These are phyloP conservation scores for Pitta sordida DNA, from an alignment of 2,113 vertebrate genomes.

Conservation along the genomic window DNA sequence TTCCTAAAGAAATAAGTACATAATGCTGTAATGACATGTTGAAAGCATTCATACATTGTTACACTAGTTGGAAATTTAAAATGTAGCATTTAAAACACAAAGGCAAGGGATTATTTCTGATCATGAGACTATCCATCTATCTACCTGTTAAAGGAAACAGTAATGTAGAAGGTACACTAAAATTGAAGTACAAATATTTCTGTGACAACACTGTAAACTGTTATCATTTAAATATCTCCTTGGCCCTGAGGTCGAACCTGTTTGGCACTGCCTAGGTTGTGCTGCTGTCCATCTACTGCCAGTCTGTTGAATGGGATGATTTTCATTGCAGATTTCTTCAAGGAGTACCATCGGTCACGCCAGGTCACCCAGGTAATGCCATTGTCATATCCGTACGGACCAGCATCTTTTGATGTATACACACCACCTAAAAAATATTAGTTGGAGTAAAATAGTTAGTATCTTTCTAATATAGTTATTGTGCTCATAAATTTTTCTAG, in stretches of 20 bases:
- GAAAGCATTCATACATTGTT: background rate
- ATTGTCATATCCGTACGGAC: slow-evolving; percentile 80
- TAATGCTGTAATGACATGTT: background rate
- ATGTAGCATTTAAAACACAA: background rate
- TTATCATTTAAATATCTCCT: slow-evolving; percentile 31
- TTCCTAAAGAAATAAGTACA: background rate
- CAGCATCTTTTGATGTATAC: slow-evolving; percentile 77
- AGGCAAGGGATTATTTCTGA: background rate
- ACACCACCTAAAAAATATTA: slow-evolving; percentile 76
- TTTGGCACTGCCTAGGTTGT: slow-evolving; percentile 63
- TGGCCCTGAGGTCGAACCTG: slow-evolving; percentile 57
- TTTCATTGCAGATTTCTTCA: slow-evolving; percentile 95
- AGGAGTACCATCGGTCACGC: slow-evolving; percentile 90
- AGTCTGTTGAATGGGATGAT: slow-evolving; percentile 87
- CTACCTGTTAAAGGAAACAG: background rate
- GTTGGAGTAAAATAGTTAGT: background rate
- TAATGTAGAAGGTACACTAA: background rate
- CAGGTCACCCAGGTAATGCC: slow-evolving; percentile 94
- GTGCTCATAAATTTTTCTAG: background rate
- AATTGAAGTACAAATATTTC: background rate
- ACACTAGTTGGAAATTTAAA: background rate
- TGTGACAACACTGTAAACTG: background rate
- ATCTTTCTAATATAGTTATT: background rate
- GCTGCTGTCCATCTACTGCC: slow-evolving; percentile 71
- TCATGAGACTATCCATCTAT: background rate